Evolutionary conservation across 2,113 vertebrate genomes (phyloP).

Genomic region (Cheirogaleus medius): DNA sequence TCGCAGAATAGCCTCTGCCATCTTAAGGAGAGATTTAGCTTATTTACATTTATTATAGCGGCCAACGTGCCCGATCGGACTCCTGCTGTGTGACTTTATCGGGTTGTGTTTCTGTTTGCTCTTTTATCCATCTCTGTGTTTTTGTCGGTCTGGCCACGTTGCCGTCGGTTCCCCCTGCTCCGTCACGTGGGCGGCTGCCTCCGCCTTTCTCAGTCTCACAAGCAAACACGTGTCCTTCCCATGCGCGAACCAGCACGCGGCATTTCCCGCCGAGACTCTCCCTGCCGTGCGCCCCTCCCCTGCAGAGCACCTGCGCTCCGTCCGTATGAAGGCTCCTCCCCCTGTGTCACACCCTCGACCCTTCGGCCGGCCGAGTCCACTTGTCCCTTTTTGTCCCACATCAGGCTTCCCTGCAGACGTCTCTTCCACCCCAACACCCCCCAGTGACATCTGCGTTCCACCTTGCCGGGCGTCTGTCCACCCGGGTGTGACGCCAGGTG

Average conservation of each 20-base stretch:
- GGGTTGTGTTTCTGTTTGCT: not conserved
- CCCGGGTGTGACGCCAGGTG: slow-evolving; percentile 53
- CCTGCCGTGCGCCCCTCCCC: not conserved
- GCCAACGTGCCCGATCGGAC: too few species aligned
- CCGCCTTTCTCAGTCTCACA: not conserved
- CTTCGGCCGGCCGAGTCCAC: fast-evolving
- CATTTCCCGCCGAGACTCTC: too few species aligned
- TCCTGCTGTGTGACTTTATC: not conserved
- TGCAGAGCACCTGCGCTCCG: too few species aligned
- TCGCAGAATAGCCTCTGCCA: not conserved
- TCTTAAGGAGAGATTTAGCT: not conserved
- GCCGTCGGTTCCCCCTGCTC: fast-evolving
- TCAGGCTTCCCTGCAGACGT: not conserved
- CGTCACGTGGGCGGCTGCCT: not conserved
- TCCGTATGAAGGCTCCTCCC: not conserved
- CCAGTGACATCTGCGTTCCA: fast-evolving
- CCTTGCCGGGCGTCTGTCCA: not conserved
- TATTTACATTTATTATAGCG: not conserved
- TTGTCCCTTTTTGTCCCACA: too few species aligned
- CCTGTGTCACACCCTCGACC: fast-evolving
- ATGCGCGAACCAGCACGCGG: too few species aligned
- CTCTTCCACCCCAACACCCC: fast-evolving
- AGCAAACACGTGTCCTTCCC: not conserved
- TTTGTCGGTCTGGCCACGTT: not conserved
- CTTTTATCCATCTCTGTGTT: not conserved